A percentile compares a stretch with the other conserved stretches of the same genome.
These are phyloP conservation scores for Sinocyclocheilus maitianheensis DNA, from an alignment of 2,113 vertebrate species.

Conservation along the genomic window DNA sequence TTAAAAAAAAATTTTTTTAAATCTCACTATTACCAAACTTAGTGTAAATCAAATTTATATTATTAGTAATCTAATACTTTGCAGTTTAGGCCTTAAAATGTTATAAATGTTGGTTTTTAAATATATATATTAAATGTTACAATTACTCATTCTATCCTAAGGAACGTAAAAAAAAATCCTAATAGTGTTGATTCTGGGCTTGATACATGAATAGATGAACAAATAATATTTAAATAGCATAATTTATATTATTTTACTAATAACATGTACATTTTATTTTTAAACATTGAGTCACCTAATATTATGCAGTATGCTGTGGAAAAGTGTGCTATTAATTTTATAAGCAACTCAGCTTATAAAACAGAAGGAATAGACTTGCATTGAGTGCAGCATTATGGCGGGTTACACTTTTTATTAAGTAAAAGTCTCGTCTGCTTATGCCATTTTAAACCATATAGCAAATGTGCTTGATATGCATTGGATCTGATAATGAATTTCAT, in stretches of 20 bases:
- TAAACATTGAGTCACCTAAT: neutral
- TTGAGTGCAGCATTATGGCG: neutral
- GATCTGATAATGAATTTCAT: neutral
- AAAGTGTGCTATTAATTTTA: neutral
- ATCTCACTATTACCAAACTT: too few species aligned
- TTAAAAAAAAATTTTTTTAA: too few species aligned
- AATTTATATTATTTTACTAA: neutral
- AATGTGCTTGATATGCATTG: neutral
- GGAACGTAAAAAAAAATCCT: neutral
- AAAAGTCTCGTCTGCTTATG: neutral
- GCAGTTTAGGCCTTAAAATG: too few species aligned
- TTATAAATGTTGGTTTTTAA: too few species aligned
- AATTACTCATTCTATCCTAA: neutral
- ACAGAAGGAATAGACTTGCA: neutral
- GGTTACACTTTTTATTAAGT: neutral
- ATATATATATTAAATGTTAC: neutral
- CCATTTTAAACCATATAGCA: neutral
- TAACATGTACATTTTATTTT: too few species aligned
- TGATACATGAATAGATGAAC: neutral
- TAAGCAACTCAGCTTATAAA: neutral
- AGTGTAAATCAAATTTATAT: too few species aligned
- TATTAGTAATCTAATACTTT: too few species aligned
- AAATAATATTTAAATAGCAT: neutral
- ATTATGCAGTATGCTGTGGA: neutral
- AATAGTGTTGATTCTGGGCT: neutral